Base-by-base conservation (phyloP, 1,140 invertebrate genomes). In the Spodoptera frugiperda region DNA sequence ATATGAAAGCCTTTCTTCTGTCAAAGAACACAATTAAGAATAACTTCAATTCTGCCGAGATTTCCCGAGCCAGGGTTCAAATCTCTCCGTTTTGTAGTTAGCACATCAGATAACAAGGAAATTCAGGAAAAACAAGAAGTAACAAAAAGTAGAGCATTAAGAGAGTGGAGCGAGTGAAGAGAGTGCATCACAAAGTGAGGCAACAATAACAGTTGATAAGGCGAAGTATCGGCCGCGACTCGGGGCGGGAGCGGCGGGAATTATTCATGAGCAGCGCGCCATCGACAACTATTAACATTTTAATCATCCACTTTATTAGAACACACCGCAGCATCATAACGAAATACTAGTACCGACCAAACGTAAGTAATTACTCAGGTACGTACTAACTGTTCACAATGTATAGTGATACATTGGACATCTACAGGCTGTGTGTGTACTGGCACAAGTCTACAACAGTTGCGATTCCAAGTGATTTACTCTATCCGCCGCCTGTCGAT, bases 271-370 rank as follows among this genome's bases (percentile, higher is more conserved):
- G 76, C 55, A 25, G 25, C 44, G 63, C 46, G 76, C 73, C 63
- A 63, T 63, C 59, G 30, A 57, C 30, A 54, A 79, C 77, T 79
- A 79, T 79, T 78, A 79, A 79, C 80, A 78, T 81, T 81, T 81
- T 78, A 78, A 81, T 81, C 76, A 81, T 71, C 80, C 67, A 51
- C 65, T 70, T 67, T 78, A 74, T 78, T 78, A 63, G 57, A 68
- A 11, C 33, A 19, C 59, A 44, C 0, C 63, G 12, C 19, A 14
- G 19, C 10, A 15, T 6, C 12, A 49, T 12, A 48, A 67, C 17
- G 11, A 46, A 63, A 19, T 30, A 14, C 10, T 8, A 44, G 17
- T 14, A 33, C 25, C 8, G 14, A 61, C 33, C 10, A 61, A 15
- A 53, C 14, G 14, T 8, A 17, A 1, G 17, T 9, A 51, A 25